Evolutionary conservation across 2,113 vertebrate species (phyloP).

Genomic region (Apaloderma vittatum): DNA sequence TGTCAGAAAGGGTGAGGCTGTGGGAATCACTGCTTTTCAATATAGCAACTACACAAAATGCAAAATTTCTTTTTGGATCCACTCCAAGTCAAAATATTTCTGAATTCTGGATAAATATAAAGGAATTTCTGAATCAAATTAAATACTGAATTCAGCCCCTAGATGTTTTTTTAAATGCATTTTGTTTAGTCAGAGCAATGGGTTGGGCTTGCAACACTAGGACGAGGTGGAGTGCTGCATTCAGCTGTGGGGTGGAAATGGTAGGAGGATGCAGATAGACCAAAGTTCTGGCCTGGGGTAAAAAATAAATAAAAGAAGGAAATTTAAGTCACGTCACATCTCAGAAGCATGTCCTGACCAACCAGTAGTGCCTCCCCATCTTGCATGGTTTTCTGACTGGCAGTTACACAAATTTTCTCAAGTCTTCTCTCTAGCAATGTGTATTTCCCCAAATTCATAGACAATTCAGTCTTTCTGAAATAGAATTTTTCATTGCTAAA

Average conservation of each 20-base stretch:
- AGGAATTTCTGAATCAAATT: background rate
- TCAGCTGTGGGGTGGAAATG: background rate
- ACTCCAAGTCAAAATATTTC: background rate
- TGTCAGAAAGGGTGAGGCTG: background rate
- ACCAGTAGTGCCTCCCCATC: background rate
- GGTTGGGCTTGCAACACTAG: background rate
- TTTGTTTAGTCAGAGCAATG: background rate
- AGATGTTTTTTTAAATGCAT: background rate
- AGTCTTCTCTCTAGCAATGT: background rate
- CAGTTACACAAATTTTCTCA: background rate
- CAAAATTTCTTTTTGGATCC: background rate
- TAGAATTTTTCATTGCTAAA: background rate
- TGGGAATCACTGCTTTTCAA: slow-evolving; percentile 17
- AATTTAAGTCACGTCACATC: background rate
- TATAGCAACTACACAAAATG: background rate
- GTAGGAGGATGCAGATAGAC: background rate
- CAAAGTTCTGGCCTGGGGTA: background rate
- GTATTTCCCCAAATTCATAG: background rate
- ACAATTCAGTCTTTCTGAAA: background rate
- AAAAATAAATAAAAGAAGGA: background rate
- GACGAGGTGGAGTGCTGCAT: background rate
- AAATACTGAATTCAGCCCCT: background rate
- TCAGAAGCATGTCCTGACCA: background rate
- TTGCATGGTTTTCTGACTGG: background rate
- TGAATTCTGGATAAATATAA: background rate